Conservation (phyloP, 2,888 invertebrate genomes). For the Hyles lineata region DNA sequence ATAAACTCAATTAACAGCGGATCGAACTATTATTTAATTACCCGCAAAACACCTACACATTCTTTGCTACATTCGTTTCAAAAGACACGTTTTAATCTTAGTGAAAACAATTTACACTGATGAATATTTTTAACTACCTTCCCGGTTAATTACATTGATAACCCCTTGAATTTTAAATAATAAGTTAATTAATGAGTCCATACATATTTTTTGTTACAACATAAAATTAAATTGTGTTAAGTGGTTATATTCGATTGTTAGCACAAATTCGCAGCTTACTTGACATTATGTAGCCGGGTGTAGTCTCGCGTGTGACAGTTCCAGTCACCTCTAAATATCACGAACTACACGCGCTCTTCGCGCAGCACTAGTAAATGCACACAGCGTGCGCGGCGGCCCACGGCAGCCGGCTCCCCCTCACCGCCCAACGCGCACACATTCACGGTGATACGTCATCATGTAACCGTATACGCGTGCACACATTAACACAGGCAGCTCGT, state of each 20-base stretch:
- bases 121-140: slow-evolving; percentile 26
- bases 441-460: slow-evolving; percentile 37
- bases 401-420: slow-evolving; percentile 56
- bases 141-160: slow-evolving; percentile 14
- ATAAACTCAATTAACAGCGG: neutral
- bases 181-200: neutral
- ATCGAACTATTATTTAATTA: slow-evolving; percentile 6
- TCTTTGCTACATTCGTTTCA: neutral
- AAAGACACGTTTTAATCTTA: neutral
- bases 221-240: slow-evolving; percentile 9
- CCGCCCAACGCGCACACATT: slow-evolving; percentile 53
- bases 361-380: slow-evolving; percentile 76
- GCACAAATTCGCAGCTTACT: slow-evolving; percentile 59
- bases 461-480: slow-evolving; percentile 44
- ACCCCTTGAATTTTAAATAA: neutral
- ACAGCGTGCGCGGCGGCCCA: slow-evolving; percentile 65
- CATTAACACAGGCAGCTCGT: slow-evolving; percentile 41
- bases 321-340: slow-evolving; percentile 72
- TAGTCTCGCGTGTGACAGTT: slow-evolving; percentile 76
- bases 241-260: slow-evolving; percentile 11
- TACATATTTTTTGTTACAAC: neutral
- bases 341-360: slow-evolving; percentile 78
- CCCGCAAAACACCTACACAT: slow-evolving; percentile 13
- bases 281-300: slow-evolving; percentile 81
- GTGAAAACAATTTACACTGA: slow-evolving; percentile 16